These are phyloP conservation scores for Charadrius vociferus DNA, from an alignment of 2,113 vertebrate species.

Conservation along the genomic window DNA sequence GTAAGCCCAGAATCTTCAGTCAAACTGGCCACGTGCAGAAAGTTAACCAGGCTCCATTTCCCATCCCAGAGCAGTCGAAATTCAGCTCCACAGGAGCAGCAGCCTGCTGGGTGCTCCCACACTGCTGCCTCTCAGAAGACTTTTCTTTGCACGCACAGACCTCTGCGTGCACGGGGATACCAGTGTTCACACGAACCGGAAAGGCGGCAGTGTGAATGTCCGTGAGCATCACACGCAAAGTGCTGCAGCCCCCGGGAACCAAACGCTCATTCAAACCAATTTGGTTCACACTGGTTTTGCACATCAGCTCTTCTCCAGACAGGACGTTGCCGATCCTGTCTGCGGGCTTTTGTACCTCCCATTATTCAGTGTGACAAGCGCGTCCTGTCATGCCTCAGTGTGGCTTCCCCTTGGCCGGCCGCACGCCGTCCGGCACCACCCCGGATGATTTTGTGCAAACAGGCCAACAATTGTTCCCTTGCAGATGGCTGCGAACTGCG, in stretches of 20 bases:
- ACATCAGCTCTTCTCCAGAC: neutral
- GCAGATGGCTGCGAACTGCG: neutral
- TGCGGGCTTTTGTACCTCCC: rapidly evolving
- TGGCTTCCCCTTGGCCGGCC: neutral
- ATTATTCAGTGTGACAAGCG: neutral
- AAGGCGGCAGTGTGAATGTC: rapidly evolving
- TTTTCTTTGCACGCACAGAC: neutral
- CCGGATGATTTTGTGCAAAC: neutral
- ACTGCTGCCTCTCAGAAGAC: neutral
- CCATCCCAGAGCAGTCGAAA: rapidly evolving
- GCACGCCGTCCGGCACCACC: rapidly evolving
- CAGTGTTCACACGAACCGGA: rapidly evolving
- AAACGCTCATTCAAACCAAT: neutral
- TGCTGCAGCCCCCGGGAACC: neutral
- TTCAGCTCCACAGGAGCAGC: neutral
- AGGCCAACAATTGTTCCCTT: neutral
- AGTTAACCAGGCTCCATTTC: neutral
- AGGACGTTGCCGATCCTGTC: rapidly evolving
- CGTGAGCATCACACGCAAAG: rapidly evolving
- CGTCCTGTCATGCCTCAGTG: neutral
- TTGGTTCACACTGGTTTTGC: neutral
- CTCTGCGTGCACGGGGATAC: neutral
- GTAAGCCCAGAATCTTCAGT: neutral
- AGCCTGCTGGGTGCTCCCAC: rapidly evolving
- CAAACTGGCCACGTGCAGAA: neutral